Conservation (phyloP, 2,797 vertebrate species). For the Capromys pilorides region DNA sequence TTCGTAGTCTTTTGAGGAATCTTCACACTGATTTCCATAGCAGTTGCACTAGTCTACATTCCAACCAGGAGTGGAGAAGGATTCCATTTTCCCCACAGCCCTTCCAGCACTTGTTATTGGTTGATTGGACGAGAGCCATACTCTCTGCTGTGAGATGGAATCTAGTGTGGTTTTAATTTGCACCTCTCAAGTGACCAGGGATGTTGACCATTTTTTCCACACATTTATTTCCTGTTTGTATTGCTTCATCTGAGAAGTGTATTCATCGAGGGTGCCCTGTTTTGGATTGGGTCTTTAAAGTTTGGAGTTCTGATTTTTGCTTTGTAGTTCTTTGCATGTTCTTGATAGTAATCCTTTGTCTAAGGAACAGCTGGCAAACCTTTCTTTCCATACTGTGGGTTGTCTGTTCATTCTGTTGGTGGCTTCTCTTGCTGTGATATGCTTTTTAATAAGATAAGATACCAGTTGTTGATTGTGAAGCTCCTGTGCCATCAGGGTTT, state of each 20-base stretch:
- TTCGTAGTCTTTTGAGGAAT: neutral
- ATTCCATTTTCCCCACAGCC: neutral
- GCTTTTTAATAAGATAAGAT: too few relatives aligned
- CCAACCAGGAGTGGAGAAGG: neutral
- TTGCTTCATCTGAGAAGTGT: neutral
- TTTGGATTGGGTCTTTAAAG: too few relatives aligned
- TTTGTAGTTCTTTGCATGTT: too few relatives aligned
- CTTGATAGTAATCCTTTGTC: too few relatives aligned
- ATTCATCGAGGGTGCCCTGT: neutral
- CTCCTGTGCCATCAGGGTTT: neutral
- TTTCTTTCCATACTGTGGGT: too few relatives aligned
- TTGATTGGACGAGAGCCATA: neutral
- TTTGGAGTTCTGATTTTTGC: too few relatives aligned
- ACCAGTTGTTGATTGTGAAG: neutral
- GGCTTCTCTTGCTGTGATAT: too few relatives aligned
- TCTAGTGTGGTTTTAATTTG: neutral
- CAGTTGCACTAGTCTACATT: neutral
- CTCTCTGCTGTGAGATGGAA: neutral
- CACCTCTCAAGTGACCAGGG: neutral
- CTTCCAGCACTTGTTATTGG: neutral
- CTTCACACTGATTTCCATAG: neutral
- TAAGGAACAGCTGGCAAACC: too few relatives aligned
- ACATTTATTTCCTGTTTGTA: neutral
- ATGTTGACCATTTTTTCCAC: neutral
- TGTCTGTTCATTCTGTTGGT: too few relatives aligned